These are phyloP conservation scores for Epizoanthus rinbou DNA, from an alignment of 92 coral and sea anemone genomes.

Conservation along the genomic window DNA sequence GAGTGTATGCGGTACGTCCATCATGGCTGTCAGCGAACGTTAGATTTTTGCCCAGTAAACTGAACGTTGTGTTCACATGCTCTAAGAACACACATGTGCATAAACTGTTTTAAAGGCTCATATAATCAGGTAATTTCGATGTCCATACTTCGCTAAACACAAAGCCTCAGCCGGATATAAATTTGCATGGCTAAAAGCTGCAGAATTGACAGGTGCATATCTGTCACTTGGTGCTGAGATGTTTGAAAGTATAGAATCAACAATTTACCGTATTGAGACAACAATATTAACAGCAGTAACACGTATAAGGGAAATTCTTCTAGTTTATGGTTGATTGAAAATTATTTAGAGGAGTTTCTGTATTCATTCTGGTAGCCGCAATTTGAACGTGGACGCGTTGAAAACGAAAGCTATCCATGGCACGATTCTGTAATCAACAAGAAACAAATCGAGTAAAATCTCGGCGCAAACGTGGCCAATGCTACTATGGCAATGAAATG, in stretches of 20 bases:
- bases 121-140: not conserved
- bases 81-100: not conserved
- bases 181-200: constrained; percentile 31
- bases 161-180: constrained; percentile 25
- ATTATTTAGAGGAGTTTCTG: not conserved
- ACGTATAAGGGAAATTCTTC: not conserved
- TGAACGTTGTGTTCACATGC: too few species aligned
- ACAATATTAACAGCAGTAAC: not conserved
- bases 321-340: not conserved
- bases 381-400: not conserved
- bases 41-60: too few species aligned
- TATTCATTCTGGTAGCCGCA: not conserved
- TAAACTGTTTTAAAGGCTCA: not conserved
- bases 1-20: not conserved
- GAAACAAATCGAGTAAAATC: not conserved
- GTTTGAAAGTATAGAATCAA: not conserved
- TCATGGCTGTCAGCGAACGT: too few species aligned
- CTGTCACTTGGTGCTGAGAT: not conserved
- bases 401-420: not conserved
- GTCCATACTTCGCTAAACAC: not conserved
- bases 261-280: not conserved
- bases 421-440: constrained; percentile 20
- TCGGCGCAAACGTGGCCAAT: not conserved
- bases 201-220: constrained; percentile 21
- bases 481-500: constrained; percentile 29